Evolutionary conservation across 2,888 invertebrate species (phyloP).

Genomic region (Catocala sponsa): DNA sequence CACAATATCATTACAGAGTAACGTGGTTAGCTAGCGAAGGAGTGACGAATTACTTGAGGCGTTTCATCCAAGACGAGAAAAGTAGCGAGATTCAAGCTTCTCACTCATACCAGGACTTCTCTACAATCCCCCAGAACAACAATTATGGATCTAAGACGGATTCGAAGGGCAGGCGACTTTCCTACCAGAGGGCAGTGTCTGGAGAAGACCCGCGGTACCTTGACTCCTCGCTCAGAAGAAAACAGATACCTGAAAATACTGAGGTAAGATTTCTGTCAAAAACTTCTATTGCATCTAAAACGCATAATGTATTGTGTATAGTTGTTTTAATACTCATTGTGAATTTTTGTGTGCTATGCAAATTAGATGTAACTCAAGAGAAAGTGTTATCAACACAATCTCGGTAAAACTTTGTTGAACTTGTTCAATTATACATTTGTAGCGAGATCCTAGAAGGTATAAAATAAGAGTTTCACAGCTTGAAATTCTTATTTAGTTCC

Average conservation of each 20-base stretch:
- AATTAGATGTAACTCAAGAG: no score
- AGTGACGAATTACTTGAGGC: slow-evolving; percentile 74
- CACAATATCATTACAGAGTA: slow-evolving; percentile 64
- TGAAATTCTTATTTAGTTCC: slow-evolving; percentile 10
- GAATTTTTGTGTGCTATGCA: no score
- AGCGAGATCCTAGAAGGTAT: background rate
- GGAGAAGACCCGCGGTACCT: slow-evolving; percentile 77
- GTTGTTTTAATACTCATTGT: no score
- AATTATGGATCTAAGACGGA: slow-evolving; percentile 56
- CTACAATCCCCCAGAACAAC: slow-evolving; percentile 68
- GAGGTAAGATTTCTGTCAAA: slow-evolving; percentile 61
- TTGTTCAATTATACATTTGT: slow-evolving; percentile 5
- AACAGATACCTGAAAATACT: slow-evolving; percentile 62
- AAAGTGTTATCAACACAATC: no score
- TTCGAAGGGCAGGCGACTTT: slow-evolving; percentile 74
- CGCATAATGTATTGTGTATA: no score
- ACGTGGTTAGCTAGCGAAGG: slow-evolving; percentile 83
- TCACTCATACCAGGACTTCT: slow-evolving; percentile 74
- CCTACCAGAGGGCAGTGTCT: slow-evolving; percentile 81
- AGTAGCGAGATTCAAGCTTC: slow-evolving; percentile 62
- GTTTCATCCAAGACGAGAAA: slow-evolving; percentile 76
- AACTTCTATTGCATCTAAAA: background rate
- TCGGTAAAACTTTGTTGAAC: background rate
- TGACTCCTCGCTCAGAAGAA: slow-evolving; percentile 62
- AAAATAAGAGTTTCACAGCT: slow-evolving; percentile 5